Evolutionary conservation across 2,888 invertebrate genomes (phyloP).

Genomic region (Diarsia rubi): DNA sequence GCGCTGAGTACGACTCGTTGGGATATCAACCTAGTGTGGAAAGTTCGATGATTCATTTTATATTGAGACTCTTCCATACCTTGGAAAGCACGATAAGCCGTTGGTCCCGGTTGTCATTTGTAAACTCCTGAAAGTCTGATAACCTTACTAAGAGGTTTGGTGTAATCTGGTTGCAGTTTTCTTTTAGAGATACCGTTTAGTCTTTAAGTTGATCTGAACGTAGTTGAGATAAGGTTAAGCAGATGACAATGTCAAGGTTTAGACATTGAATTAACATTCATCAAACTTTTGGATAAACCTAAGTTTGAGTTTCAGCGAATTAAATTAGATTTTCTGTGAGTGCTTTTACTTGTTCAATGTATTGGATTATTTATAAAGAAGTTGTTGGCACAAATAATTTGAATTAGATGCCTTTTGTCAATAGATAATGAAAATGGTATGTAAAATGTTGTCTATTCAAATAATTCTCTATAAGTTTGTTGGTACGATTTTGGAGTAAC

Average conservation of each 20-base stretch:
- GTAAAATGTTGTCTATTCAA: not conserved
- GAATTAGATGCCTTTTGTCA: not conserved
- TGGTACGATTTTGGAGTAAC: not conserved
- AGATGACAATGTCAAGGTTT: not conserved
- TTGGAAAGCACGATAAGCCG: not conserved
- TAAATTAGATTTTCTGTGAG: slow-evolving; percentile 28
- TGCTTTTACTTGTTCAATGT: slow-evolving; percentile 20
- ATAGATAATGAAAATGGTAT: not conserved
- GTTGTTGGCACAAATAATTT: not conserved
- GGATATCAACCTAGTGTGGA: too few relatives aligned
- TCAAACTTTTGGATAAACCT: slow-evolving; percentile 18
- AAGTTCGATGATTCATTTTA: too few relatives aligned
- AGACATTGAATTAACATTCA: slow-evolving; percentile 9
- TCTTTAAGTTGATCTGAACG: not conserved
- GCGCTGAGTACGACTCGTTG: too few relatives aligned
- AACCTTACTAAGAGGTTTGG: too few relatives aligned
- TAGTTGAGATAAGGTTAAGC: not conserved
- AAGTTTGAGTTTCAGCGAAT: slow-evolving; percentile 12
- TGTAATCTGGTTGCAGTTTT: not conserved
- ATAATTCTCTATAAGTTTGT: not conserved
- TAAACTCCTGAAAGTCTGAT: not conserved
- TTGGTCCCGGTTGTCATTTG: not conserved
- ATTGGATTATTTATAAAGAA: slow-evolving; percentile 11
- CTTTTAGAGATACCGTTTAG: not conserved
- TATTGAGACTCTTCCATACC: not conserved